Conservation (phyloP, 2,888 invertebrate species). For the Aphodius sticticus region DNA sequence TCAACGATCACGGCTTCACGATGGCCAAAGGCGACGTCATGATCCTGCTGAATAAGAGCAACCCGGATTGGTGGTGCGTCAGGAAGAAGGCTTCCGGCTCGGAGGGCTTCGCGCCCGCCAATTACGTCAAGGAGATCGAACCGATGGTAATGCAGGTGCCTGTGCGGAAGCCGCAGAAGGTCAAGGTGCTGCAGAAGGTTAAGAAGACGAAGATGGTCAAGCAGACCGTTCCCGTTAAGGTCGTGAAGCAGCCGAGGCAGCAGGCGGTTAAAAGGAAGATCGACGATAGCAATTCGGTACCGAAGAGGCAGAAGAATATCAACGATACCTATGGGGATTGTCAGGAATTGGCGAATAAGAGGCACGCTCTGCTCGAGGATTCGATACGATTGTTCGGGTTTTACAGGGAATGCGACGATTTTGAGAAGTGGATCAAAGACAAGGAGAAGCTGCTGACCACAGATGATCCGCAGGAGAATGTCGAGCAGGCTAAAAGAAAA, state of each 20-base stretch:
- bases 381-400: constrained; percentile 92
- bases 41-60: constrained; percentile 93
- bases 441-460: constrained; percentile 87
- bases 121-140: constrained; percentile 93
- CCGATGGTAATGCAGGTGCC: constrained; percentile 86
- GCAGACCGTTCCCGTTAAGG: constrained; percentile 82
- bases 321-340: constrained; percentile 85
- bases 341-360: constrained; percentile 78
- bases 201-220: constrained; percentile 90
- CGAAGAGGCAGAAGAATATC: constrained; percentile 80
- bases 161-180: constrained; percentile 82
- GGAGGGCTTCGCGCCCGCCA: constrained; percentile 97
- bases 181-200: constrained; percentile 83
- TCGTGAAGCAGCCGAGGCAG: constrained; percentile 57
- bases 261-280: constrained; percentile 57
- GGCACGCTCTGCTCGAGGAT: constrained; percentile 88
- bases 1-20: constrained; percentile 90
- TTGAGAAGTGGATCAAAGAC: constrained; percentile 97
- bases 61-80: constrained; percentile 99
- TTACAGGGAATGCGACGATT: constrained; percentile 96
- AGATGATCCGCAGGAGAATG: constrained; percentile 86
- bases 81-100: constrained; percentile 83
- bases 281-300: constrained; percentile 78
- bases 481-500: constrained; percentile 92
- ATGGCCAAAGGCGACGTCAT: constrained; percentile 91